Base-by-base conservation (phyloP, 1,140 invertebrate genomes). In the Telenomus remus region DNA sequence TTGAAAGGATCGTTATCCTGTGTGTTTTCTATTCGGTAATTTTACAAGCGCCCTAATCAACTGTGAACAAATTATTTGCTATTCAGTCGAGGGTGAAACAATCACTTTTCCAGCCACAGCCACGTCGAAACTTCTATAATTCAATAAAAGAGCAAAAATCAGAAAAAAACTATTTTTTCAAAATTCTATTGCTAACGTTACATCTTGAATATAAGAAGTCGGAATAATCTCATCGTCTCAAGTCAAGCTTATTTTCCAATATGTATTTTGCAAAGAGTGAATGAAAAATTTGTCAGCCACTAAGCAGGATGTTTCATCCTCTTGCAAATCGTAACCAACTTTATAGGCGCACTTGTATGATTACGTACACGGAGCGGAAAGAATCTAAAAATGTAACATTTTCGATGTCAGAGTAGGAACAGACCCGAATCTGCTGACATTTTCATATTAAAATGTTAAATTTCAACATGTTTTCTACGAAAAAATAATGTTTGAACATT, bases 61-160 rank as follows among this genome's bases (percentile, higher is more conserved):
- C 44, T 37, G 37, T 51, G 27, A 51, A 61, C 10, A 61, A 51
- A 11, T 61, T 61, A 16, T 44, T 34, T 0, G 59, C 50, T 10
- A 51, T 11, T 48, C 59, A 61, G 16, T 61, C 59, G 9, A 61
- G 4, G n/a, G 59, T 48, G 4, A 61, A 4, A 46, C 49, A 44
- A 61, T 51, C 0, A 1, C 6, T 1, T 34, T 43, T 0, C 33
- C 34, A 42, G n/a, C 12, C 48, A 51, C 48, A 19, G 50, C 48
- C 37, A 61, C 19, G 9, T 50, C 48, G 13, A 61, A 61, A 13
- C 8, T 1, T 6, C 57, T 61, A 13, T 0, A 61, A 56, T 15
- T 13, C 5, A 15, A 14, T 44, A 12, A 44, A 12, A 43, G 4
- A 43, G 11, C 39, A 35, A 35, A 35, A 35, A 43, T 49, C 5